A percentile compares a stretch with the other conserved stretches of the same genome.
These are phyloP conservation scores for Palythoa grandis DNA, from an alignment of 92 coral and sea anemone species.

Conservation along the genomic window DNA sequence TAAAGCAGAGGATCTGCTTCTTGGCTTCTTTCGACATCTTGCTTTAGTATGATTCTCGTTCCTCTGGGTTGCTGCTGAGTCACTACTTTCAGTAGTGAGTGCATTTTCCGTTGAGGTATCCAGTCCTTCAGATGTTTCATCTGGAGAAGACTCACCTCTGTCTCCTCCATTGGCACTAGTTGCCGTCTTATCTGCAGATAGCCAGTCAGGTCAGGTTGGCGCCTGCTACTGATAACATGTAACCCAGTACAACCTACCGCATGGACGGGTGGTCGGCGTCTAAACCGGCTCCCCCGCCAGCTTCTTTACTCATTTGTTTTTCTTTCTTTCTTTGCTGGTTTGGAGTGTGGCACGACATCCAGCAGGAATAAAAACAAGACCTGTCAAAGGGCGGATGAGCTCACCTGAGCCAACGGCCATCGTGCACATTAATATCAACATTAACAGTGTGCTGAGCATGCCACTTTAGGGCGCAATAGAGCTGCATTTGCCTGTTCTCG, in stretches of 20 bases:
- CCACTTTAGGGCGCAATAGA: background rate
- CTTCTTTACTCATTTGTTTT: background rate
- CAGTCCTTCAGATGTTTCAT: background rate
- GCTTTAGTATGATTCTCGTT: background rate
- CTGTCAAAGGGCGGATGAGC: too few relatives aligned
- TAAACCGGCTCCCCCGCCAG: too few relatives aligned
- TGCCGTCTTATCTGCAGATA: background rate
- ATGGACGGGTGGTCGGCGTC: too few relatives aligned
- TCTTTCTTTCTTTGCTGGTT: background rate
- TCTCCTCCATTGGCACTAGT: background rate
- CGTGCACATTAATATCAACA: background rate
- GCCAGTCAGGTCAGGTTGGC: background rate
- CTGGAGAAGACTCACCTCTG: constrained; percentile 7
- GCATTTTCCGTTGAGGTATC: too few relatives aligned
- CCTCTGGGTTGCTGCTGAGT: background rate
- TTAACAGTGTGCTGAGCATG: background rate
- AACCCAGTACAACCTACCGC: too few relatives aligned
- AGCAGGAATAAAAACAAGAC: too few relatives aligned
- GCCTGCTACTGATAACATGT: too few relatives aligned
- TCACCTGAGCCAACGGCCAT: constrained; percentile 3
- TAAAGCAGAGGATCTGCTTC: background rate
- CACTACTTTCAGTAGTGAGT: background rate
- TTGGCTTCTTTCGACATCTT: background rate
- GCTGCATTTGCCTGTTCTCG: background rate
- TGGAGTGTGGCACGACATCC: background rate